Percentiles rank a stretch among this genome's conserved stretches.
Evolutionary conservation across 1,140 invertebrate species (phyloP).

Genomic region (Campodea augens): DNA sequence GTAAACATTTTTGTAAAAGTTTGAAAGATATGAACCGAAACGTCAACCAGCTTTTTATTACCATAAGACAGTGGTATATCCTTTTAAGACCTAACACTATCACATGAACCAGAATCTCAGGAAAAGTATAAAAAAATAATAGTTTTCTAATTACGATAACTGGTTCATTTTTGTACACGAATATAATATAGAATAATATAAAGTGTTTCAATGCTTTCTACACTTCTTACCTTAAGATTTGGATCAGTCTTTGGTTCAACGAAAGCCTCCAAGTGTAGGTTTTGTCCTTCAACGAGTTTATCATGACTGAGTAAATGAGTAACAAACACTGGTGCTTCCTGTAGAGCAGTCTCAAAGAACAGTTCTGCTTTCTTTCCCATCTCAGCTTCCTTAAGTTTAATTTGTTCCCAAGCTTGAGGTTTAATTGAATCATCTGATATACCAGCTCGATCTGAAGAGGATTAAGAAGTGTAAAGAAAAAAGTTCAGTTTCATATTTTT

Average conservation of each 20-base stretch:
- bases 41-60: too few species aligned
- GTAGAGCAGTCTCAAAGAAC: slow-evolving; percentile 57
- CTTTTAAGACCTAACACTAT: too few species aligned
- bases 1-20: too few species aligned
- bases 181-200: too few species aligned
- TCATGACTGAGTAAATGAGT: slow-evolving; percentile 73
- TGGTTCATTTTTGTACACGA: too few species aligned
- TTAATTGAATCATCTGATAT: slow-evolving; percentile 62
- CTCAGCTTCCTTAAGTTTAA: slow-evolving; percentile 69
- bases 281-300: slow-evolving; percentile 68
- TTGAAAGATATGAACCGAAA: too few species aligned
- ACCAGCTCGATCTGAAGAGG: slow-evolving; percentile 38
- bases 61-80: too few species aligned
- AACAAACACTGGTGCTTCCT: slow-evolving; percentile 76
- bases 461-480: slow-evolving; percentile 1
- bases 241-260: slow-evolving; percentile 93
- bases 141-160: too few species aligned
- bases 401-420: slow-evolving; percentile 74
- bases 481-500: background rate
- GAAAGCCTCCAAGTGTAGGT: slow-evolving; percentile 82
- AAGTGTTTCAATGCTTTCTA: background rate
- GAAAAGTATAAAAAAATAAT: too few species aligned
- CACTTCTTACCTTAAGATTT: slow-evolving; percentile 44
- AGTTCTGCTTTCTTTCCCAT: slow-evolving; percentile 70
- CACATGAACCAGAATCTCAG: too few species aligned